phyloP scores from a whole-genome alignment of 2,113 vertebrate genomes.

The Phalacrocorax carbo region DNA sequence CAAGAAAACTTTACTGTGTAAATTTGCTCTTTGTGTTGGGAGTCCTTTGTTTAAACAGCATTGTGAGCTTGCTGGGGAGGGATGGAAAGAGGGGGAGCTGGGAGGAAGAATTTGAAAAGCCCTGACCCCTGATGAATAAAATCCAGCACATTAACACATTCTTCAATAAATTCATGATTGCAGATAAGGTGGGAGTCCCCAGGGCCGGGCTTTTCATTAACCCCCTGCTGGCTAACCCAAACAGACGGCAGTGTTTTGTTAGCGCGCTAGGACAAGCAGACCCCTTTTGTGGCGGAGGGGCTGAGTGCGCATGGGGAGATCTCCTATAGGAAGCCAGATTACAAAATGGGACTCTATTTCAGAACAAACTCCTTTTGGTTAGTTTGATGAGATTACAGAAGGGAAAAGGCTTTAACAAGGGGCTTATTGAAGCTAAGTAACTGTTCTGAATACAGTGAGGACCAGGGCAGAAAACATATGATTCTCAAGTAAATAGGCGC shows the following conservation, averaged over 20 bases:
- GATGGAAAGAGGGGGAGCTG: slow-evolving; percentile 66
- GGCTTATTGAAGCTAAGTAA: slow-evolving; percentile 61
- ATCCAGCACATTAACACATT: slow-evolving; percentile 78
- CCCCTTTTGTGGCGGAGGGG: slow-evolving; percentile 56
- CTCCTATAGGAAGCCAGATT: slow-evolving; percentile 49
- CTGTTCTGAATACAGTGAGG: slow-evolving; percentile 59
- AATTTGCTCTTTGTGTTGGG: slow-evolving; percentile 89
- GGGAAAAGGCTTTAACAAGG: slow-evolving; percentile 59
- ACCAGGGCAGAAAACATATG: slow-evolving; percentile 54
- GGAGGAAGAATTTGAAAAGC: slow-evolving; percentile 81
- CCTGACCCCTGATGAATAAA: slow-evolving; percentile 76
- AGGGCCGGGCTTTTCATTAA: slow-evolving; percentile 73
- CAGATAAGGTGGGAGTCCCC: slow-evolving; percentile 71
- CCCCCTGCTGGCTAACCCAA: slow-evolving; percentile 72
- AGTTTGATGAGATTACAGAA: slow-evolving; percentile 66
- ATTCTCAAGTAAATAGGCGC: slow-evolving; percentile 31
- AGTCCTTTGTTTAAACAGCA: slow-evolving; percentile 88
- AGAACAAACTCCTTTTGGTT: slow-evolving; percentile 65
- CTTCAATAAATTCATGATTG: slow-evolving; percentile 73
- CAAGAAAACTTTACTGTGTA: slow-evolving; percentile 89
- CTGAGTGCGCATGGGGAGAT: slow-evolving; percentile 19
- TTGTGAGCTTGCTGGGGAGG: slow-evolving; percentile 82
- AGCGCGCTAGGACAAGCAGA: slow-evolving; percentile 58
- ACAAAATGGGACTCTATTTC: slow-evolving; percentile 60
- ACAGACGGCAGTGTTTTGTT: slow-evolving; percentile 68